Percentiles rank a stretch among this genome's conserved stretches.
Conservation (phyloP, 1,140 invertebrate genomes). For the Drosophila varians region DNA sequence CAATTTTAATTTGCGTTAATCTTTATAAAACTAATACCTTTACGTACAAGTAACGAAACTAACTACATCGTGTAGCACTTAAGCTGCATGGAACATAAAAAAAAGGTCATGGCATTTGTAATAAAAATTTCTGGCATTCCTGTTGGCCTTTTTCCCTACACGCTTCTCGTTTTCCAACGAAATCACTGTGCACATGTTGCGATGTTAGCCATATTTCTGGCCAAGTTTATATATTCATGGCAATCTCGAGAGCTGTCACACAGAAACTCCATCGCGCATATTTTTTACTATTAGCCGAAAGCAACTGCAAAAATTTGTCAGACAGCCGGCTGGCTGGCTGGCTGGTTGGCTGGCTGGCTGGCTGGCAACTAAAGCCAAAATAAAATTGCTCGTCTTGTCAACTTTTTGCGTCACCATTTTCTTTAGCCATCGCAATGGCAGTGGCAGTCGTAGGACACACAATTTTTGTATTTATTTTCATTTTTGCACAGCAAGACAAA, state of each 20-base stretch:
- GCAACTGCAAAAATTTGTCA: slow-evolving; percentile 56
- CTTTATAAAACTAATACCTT: neutral
- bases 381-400: slow-evolving; percentile 72
- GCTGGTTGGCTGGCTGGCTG: too few relatives aligned
- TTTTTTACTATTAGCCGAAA: slow-evolving; percentile 74
- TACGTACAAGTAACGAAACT: neutral
- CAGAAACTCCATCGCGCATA: slow-evolving; percentile 56
- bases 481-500: slow-evolving; percentile 65
- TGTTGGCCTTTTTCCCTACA: slow-evolving; percentile 9
- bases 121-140: slow-evolving; percentile 25
- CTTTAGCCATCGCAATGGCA: slow-evolving; percentile 3
- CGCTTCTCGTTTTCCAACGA: neutral
- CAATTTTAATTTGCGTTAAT: neutral
- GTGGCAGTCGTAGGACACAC: slow-evolving; percentile 1
- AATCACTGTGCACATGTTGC: slow-evolving; percentile 9
- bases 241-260: slow-evolving; percentile 74
- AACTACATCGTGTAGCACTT: neutral
- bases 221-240: slow-evolving; percentile 66
- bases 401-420: slow-evolving; percentile 61
- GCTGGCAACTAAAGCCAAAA: slow-evolving; percentile 56
- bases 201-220: slow-evolving; percentile 27
- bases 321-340: slow-evolving; percentile 21
- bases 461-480: slow-evolving; percentile 59
- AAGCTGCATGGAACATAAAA: neutral
- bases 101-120: slow-evolving; percentile 11